Percentiles rank a stretch among this genome's conserved stretches.
Conservation (phyloP, 2,888 invertebrate species). For the Candidula unifasciata region DNA sequence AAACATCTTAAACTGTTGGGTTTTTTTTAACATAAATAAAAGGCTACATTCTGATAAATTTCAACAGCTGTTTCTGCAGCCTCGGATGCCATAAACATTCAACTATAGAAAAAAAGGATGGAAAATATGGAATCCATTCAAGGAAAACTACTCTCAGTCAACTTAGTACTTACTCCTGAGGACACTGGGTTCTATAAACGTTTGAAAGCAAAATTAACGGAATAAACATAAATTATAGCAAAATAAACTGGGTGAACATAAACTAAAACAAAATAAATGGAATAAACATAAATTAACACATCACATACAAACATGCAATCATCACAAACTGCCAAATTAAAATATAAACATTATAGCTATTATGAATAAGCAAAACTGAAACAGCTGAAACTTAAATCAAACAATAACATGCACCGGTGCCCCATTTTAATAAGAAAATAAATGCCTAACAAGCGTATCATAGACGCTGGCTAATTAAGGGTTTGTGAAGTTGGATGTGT, state of each 20-base stretch:
- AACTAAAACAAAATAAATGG: no score
- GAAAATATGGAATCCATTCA: not conserved
- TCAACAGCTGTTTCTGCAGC: not conserved
- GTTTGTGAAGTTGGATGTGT: no score
- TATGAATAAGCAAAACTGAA: no score
- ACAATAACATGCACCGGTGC: not conserved
- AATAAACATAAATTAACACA: not conserved
- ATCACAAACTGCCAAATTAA: no score
- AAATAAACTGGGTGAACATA: not conserved
- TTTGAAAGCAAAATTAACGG: not conserved
- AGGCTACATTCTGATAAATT: not conserved
- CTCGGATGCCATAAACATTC: not conserved
- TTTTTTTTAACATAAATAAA: no score
- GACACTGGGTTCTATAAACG: constrained; percentile 5
- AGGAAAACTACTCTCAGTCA: not conserved
- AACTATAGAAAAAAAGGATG: not conserved
- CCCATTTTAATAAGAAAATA: no score
- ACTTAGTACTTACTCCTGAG: constrained; percentile 13
- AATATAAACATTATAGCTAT: no score
- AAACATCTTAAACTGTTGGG: no score
- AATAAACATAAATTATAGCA: not conserved
- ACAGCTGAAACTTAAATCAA: not conserved
- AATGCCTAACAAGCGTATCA: no score
- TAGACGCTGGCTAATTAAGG: no score
- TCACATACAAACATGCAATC: no score